Evolutionary conservation across 2,888 invertebrate species (phyloP), one percentile per base, ranked within the genome.

Genomic region (Hirtodrosophila trivittata): DNA sequence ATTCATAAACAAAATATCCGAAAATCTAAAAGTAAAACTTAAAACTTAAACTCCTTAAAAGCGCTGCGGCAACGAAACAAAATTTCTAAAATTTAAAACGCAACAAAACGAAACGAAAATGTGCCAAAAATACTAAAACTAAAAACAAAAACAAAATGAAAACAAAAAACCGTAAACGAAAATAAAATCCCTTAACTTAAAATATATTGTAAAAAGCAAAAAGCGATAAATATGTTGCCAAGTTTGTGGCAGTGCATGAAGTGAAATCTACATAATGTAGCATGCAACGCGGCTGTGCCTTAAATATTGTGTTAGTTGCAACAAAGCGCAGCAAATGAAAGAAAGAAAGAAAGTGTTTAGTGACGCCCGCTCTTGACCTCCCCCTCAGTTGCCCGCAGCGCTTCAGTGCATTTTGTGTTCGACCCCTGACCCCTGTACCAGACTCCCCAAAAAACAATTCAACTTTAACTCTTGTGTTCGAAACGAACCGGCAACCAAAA

Each of bases 51-150:
- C 3, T 16, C 13, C 33, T 12, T 14, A 46, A 65, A 67, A 75
- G 81, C 81, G 84, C 86, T 82, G 86, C 86, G 84, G 86, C 84
- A 82, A 81, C 77, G 18, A 62, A 76, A 43, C 30, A 4, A 54
- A 76, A 56, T 67, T 72, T 30, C 3, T n/a, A n/a, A 28, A 38
- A 35, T 56, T 47, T 59, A 37, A 60, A 58, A 8, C 21, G 4
- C n/a, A n/a, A 28, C 1, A 57, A 71, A 45, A 30, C 47, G 6
- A 42, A 8, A 30, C 43, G 3, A 26, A 55, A 65, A 54, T 42
- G 41, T 43, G 41, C 16, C 6, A 32, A 13, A 3, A 30, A 50
- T 26, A 30, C 10, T 8, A 42, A 41, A 54, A 50, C 14, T 37
- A 49, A 25, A 35, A 43, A 51, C 14, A 54, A 57, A 51, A 41